These are phyloP conservation scores for Halcyon senegalensis DNA, from an alignment of 2,113 vertebrate species.

Conservation along the genomic window DNA sequence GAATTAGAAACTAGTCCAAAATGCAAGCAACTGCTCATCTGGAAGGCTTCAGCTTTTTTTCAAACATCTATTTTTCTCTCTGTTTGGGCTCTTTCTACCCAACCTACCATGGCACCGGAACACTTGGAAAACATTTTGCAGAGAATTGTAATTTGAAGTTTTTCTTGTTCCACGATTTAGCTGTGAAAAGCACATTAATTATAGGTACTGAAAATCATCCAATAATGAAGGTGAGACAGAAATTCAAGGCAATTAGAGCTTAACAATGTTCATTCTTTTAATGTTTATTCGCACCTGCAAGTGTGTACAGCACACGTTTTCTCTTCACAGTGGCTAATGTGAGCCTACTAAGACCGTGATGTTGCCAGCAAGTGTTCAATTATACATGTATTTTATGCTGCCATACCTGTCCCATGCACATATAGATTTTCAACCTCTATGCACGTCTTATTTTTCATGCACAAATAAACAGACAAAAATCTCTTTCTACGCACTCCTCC, in stretches of 20 bases:
- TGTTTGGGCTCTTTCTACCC: not conserved
- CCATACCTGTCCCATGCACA: not conserved
- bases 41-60: not conserved
- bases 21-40: not conserved
- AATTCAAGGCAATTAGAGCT: not conserved
- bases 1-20: not conserved
- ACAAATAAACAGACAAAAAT: not conserved
- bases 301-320: not conserved
- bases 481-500: not conserved
- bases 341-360: not conserved
- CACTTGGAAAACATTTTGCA: not conserved
- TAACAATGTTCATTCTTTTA: not conserved
- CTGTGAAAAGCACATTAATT: slow-evolving; percentile 5
- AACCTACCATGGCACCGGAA: fast-evolving
- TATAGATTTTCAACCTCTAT: not conserved
- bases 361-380: not conserved
- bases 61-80: not conserved
- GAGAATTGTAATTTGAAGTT: not conserved
- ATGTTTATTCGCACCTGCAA: not conserved
- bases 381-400: not conserved
- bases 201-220: not conserved
- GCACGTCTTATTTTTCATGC: not conserved
- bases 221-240: not conserved
- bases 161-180: not conserved
- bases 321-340: not conserved